Evolutionary conservation across 2,888 invertebrate genomes (phyloP).

Genomic region (Protodeltote pygarga): DNA sequence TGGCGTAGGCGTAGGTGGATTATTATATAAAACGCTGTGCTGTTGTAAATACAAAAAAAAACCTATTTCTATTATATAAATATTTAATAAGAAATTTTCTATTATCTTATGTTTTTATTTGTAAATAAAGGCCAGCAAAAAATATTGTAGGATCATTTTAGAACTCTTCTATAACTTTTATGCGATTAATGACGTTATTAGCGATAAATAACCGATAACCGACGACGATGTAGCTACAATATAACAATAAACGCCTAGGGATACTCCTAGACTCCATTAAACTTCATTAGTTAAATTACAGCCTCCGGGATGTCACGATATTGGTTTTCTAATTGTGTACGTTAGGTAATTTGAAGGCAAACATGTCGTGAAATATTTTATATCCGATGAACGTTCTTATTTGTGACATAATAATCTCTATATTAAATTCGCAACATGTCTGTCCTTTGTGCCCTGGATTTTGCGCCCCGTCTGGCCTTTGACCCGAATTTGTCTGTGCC

Average conservation of each 20-base stretch:
- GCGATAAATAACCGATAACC: conserved; percentile 21
- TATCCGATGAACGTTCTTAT: conserved; percentile 5
- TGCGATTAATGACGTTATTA: neutral
- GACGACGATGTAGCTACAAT: conserved; percentile 11
- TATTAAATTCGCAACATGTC: neutral
- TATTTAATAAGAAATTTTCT: too few species aligned
- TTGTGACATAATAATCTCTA: conserved; percentile 9
- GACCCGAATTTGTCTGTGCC: conserved; percentile 10
- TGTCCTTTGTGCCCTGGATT: conserved; percentile 6
- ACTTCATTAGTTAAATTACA: conserved; percentile 47
- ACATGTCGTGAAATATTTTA: conserved; percentile 22
- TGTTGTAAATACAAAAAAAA: too few species aligned
- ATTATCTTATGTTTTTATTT: too few species aligned
- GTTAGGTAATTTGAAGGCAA: conserved; percentile 36
- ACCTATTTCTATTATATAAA: too few species aligned
- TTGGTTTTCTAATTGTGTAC: conserved; percentile 54
- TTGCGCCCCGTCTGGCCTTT: conserved; percentile 19
- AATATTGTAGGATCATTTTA: too few species aligned
- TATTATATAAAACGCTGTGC: too few species aligned
- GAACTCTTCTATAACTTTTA: too few species aligned
- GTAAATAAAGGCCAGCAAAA: neutral
- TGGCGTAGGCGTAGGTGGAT: neutral
- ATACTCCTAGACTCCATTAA: too few species aligned
- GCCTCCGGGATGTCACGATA: conserved; percentile 44
- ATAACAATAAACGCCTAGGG: conserved; percentile 39